These are phyloP conservation scores for Urocolius indicus DNA, from an alignment of 2,113 vertebrate genomes.

Conservation along the genomic window DNA sequence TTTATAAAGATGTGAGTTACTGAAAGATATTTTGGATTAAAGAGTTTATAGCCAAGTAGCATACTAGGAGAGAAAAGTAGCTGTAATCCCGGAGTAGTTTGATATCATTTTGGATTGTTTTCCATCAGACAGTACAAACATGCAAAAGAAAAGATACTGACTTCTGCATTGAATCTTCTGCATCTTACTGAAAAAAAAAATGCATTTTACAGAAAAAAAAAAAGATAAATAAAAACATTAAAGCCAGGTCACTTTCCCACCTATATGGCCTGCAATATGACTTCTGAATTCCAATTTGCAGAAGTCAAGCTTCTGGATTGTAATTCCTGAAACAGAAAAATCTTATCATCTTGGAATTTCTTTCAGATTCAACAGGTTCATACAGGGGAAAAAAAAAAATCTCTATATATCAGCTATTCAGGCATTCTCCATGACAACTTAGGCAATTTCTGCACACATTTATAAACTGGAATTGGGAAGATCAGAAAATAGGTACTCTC, in stretches of 20 bases:
- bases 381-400: neutral
- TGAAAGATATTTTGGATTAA: neutral
- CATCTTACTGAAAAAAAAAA: neutral
- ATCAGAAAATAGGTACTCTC: neutral
- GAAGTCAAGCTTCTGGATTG: neutral
- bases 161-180: neutral
- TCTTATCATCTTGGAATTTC: neutral
- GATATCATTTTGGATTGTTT: neutral
- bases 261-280: neutral
- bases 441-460: neutral
- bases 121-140: neutral
- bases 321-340: neutral
- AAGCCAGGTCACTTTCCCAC: neutral
- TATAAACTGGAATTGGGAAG: neutral
- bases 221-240: neutral
- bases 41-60: neutral
- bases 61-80: neutral
- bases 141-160: neutral
- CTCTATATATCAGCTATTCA: neutral
- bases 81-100: neutral
- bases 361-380: neutral
- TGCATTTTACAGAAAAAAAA: neutral
- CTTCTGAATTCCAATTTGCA: neutral
- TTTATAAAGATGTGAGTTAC: neutral
- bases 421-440: neutral